Percentiles rank a stretch among this genome's conserved stretches.
phyloP scores from a whole-genome alignment of 2,113 vertebrate species.

The Vulpes vulpes region DNA sequence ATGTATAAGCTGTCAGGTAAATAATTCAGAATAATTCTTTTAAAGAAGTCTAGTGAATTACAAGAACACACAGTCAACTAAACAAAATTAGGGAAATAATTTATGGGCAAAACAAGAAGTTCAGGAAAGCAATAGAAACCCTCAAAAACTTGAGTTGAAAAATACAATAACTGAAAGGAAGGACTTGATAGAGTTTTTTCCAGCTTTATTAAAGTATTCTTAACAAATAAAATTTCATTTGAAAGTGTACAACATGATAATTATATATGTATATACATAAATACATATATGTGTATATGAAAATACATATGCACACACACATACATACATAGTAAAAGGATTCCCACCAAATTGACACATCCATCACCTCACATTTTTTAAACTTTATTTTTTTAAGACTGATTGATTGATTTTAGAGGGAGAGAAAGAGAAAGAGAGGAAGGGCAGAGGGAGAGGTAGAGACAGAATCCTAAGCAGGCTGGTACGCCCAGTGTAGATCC shows the following conservation, averaged over 20 bases:
- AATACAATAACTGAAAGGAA: background rate
- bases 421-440: background rate
- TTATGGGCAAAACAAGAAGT: background rate
- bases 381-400: background rate
- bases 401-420: background rate
- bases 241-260: background rate
- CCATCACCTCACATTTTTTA: background rate
- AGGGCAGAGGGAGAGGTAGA: background rate
- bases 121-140: background rate
- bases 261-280: background rate
- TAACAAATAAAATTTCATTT: background rate
- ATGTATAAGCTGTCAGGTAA: background rate
- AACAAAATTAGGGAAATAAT: background rate
- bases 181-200: background rate
- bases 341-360: background rate
- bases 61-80: background rate
- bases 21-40: background rate
- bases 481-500: background rate
- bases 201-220: background rate
- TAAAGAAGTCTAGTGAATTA: background rate
- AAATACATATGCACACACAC: background rate
- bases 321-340: background rate
- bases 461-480: background rate
- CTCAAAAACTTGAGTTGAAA: background rate
- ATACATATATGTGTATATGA: background rate